Conservation (phyloP, 2,888 invertebrate species). For the Lepidonotus clava region DNA sequence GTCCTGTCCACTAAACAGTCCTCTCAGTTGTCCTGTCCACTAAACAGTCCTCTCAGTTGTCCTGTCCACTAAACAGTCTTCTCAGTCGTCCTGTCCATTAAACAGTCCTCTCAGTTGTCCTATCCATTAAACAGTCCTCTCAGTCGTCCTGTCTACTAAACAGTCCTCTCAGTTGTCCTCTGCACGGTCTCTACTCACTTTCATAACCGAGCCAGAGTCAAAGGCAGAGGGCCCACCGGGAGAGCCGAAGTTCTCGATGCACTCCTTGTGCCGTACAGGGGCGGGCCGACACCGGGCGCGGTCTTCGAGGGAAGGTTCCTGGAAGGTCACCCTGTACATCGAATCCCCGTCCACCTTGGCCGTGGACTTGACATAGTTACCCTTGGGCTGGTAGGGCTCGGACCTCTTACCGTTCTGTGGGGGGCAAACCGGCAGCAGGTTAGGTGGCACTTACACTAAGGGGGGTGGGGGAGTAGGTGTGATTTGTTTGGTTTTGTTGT, state of each 20-base stretch:
- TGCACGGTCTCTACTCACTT: no score
- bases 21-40: no score
- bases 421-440: not conserved
- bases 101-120: no score
- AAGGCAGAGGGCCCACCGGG: not conserved
- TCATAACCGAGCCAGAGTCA: constrained; percentile 42
- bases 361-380: not conserved
- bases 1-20: no score
- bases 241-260: constrained; percentile 45
- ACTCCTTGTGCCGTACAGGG: not conserved
- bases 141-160: no score
- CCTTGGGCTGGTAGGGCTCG: constrained; percentile 21
- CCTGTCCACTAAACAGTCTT: no score
- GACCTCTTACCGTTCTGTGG: constrained; percentile 36
- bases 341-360: constrained; percentile 28
- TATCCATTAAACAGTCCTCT: no score
- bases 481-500: not conserved
- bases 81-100: no score
- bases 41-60: no score
- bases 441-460: not conserved
- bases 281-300: constrained; percentile 18
- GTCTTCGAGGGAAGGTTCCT: constrained; percentile 27
- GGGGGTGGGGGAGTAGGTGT: no score
- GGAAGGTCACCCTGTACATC: constrained; percentile 29
- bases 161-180: no score